Percentiles rank a stretch among this genome's conserved stretches.
Conservation (phyloP, 1,140 invertebrate genomes). For the Habropoda laboriosa region DNA sequence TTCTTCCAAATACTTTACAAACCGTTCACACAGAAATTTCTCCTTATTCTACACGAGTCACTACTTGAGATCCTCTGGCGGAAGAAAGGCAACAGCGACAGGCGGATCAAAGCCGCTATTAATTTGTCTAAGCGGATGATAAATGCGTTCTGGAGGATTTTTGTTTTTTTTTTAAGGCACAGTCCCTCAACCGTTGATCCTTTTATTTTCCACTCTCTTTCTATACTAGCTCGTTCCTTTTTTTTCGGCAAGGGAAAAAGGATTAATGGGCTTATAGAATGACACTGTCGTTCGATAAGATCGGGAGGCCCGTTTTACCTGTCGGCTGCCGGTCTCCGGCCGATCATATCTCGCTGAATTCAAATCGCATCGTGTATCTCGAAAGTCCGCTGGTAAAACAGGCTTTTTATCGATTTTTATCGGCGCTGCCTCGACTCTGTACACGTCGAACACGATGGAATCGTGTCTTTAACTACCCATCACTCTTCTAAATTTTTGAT, state of each 20-base stretch:
- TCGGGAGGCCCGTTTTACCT: conserved; percentile 61
- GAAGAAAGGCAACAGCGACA: conserved; percentile 9
- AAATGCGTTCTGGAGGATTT: conserved; percentile 24
- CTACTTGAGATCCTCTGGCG: not conserved
- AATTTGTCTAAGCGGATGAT: conserved; percentile 57
- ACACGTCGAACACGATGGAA: no score
- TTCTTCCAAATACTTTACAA: not conserved
- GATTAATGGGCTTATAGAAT: conserved; percentile 69
- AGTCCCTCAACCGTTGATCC: conserved; percentile 24
- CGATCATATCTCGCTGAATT: conserved; percentile 63
- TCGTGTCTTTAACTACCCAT: no score
- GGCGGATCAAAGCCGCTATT: conserved; percentile 51
- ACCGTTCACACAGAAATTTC: no score
- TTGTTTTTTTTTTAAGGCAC: not conserved
- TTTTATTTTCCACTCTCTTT: conserved; percentile 19
- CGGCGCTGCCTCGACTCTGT: conserved; percentile 32
- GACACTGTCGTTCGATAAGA: conserved; percentile 68
- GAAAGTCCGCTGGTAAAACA: conserved; percentile 49
- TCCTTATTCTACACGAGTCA: no score
- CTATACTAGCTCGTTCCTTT: not conserved
- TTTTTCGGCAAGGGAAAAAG: conserved; percentile 60
- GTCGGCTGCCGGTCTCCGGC: conserved; percentile 54
- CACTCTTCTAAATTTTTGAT: no score
- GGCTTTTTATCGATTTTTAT: conserved; percentile 61
- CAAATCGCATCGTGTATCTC: conserved; percentile 64